Conservation (phyloP, 2,113 vertebrate species). For the Chaetura pelagica region DNA sequence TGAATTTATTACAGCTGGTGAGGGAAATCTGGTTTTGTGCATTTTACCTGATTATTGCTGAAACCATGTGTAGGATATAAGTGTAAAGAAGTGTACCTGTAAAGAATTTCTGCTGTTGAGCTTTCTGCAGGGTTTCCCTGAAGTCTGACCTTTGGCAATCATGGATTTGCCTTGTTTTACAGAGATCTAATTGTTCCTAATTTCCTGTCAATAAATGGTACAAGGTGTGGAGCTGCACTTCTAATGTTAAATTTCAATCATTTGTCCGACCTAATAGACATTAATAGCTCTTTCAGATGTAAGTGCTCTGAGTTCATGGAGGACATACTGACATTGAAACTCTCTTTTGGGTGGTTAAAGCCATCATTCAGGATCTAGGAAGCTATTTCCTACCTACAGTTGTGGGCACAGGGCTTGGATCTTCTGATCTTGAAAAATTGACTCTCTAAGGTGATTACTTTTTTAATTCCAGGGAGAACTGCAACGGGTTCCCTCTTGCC, state of each 20-base stretch:
- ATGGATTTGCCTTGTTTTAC: slow-evolving; percentile 65
- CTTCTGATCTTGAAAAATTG: neutral
- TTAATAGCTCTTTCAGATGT: slow-evolving; percentile 73
- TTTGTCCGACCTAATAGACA: slow-evolving; percentile 73
- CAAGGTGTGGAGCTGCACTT: slow-evolving; percentile 75
- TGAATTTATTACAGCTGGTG: slow-evolving; percentile 37
- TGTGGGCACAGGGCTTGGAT: neutral
- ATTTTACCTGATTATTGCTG: neutral
- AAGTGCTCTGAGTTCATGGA: slow-evolving; percentile 49
- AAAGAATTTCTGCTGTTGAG: slow-evolving; percentile 42
- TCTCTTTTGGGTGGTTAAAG: slow-evolving; percentile 29
- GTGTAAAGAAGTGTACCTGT: slow-evolving; percentile 23
- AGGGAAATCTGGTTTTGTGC: slow-evolving; percentile 58
- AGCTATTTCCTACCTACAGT: slow-evolving; percentile 5
- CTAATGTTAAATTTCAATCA: slow-evolving; percentile 75
- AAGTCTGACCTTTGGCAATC: slow-evolving; percentile 62
- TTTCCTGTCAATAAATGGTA: slow-evolving; percentile 82
- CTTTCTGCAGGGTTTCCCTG: slow-evolving; percentile 54
- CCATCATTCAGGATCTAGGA: slow-evolving; percentile 9
- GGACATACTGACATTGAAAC: slow-evolving; percentile 45
- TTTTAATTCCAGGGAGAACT: neutral
- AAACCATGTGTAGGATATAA: neutral
- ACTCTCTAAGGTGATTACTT: neutral
- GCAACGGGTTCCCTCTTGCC: neutral
- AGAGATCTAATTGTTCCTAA: slow-evolving; percentile 82